Conservation (phyloP, 2,797 vertebrate species). For the Anguilla pacifica region DNA sequence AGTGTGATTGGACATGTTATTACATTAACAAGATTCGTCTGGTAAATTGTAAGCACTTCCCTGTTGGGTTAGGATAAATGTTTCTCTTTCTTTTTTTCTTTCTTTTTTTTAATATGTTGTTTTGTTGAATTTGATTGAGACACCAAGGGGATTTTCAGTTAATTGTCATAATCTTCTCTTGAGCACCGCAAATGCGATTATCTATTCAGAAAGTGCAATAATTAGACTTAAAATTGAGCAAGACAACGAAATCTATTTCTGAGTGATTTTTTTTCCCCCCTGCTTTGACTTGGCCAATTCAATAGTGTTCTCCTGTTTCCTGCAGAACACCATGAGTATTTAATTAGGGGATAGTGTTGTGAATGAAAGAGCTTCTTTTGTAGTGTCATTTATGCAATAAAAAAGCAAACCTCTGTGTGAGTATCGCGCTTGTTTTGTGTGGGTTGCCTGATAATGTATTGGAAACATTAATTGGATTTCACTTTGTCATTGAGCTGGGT, state of each 20-base stretch:
- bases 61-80: slow-evolving; percentile 20
- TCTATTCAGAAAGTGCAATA: slow-evolving; percentile 30
- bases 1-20: slow-evolving; percentile 31
- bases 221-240: slow-evolving; percentile 18
- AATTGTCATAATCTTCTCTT: slow-evolving; percentile 26
- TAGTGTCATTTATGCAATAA: slow-evolving; percentile 62
- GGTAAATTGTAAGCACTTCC: slow-evolving; percentile 22
- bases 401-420: slow-evolving; percentile 29
- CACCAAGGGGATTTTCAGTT: slow-evolving; percentile 29
- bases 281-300: slow-evolving; percentile 31
- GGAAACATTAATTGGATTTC: slow-evolving; percentile 31
- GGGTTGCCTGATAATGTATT: slow-evolving; percentile 14
- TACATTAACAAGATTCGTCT: slow-evolving; percentile 29
- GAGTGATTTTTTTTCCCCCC: slow-evolving; percentile 27
- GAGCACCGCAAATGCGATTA: slow-evolving; percentile 26
- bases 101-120: background rate
- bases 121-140: slow-evolving; percentile 31
- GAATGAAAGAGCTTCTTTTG: slow-evolving; percentile 46
- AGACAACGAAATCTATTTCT: slow-evolving; percentile 21
- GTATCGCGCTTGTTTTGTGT: slow-evolving; percentile 32
- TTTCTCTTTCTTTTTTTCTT: background rate
- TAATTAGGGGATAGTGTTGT: slow-evolving; percentile 39
- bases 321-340: slow-evolving; percentile 29
- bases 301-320: slow-evolving; percentile 28
- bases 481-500: slow-evolving; percentile 19